phyloP scores from a whole-genome alignment of 2,113 vertebrate genomes.

The Eleginops maclovinus region DNA sequence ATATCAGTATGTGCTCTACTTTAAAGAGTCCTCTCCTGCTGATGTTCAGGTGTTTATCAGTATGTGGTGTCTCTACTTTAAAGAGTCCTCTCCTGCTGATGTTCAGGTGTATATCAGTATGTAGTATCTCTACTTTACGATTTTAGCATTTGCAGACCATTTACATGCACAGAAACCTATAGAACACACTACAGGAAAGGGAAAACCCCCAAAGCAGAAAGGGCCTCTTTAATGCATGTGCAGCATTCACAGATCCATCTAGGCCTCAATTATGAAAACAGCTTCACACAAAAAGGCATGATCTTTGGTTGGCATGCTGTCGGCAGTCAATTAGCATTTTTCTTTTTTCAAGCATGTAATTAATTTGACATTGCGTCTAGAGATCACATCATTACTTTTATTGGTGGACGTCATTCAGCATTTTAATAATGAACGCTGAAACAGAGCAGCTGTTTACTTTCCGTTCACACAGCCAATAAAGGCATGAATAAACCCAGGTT shows the following conservation, averaged over 20 bases:
- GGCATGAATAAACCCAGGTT: conserved; percentile 11
- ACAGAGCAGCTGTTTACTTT: conserved; percentile 39
- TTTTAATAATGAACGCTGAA: conserved; percentile 43
- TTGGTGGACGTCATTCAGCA: conserved; percentile 34
- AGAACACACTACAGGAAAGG: too few relatives aligned
- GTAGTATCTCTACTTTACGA: too few relatives aligned
- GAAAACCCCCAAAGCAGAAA: too few relatives aligned
- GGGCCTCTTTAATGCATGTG: neutral
- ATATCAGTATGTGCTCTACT: too few relatives aligned
- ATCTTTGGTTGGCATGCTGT: conserved; percentile 5
- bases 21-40: too few relatives aligned
- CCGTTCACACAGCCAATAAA: conserved; percentile 13
- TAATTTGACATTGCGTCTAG: conserved; percentile 49
- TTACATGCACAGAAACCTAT: too few relatives aligned
- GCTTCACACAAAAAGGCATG: conserved; percentile 3
- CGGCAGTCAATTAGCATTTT: conserved; percentile 61
- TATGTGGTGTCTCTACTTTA: too few relatives aligned
- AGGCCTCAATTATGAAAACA: neutral
- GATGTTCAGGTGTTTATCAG: too few relatives aligned
- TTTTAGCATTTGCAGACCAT: too few relatives aligned
- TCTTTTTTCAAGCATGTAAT: conserved; percentile 61
- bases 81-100: too few relatives aligned
- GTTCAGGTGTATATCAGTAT: too few relatives aligned
- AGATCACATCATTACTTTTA: conserved; percentile 47
- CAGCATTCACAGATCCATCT: neutral